phyloP scores from a whole-genome alignment of 2,888 invertebrate genomes.

The Gryllus longicercus region DNA sequence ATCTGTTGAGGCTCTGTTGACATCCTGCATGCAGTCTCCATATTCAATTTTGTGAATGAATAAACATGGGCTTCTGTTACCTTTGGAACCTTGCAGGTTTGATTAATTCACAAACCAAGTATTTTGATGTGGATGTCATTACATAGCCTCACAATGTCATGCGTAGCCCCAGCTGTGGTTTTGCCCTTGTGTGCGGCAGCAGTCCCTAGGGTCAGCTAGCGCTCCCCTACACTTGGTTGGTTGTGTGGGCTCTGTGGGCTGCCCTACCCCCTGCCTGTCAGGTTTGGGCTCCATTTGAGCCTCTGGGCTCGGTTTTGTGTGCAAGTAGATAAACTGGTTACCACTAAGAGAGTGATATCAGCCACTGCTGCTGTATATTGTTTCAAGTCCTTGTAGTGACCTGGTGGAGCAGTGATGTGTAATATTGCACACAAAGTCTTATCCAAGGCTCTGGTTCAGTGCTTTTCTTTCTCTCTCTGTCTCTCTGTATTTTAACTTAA shows the following conservation, averaged over 20 bases:
- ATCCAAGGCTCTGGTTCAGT: neutral
- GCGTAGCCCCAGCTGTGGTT: conserved; percentile 5
- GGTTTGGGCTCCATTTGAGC: conserved; percentile 17
- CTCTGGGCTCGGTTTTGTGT: conserved; percentile 17
- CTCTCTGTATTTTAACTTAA: conserved; percentile 21
- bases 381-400: neutral
- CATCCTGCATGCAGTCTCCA: conserved; percentile 17
- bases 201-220: neutral
- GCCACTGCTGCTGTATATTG: neutral
- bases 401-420: neutral
- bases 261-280: conserved; percentile 17
- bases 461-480: conserved; percentile 18
- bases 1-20: conserved; percentile 11
- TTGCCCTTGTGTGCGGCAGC: neutral
- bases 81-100: conserved; percentile 17
- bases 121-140: neutral
- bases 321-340: neutral
- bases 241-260: conserved; percentile 2
- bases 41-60: neutral
- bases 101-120: neutral
- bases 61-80: conserved; percentile 2
- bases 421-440: conserved; percentile 1
- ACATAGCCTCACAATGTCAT: neutral
- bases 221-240: conserved; percentile 4
- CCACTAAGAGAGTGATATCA: neutral